phyloP scores from a whole-genome alignment of 2,888 invertebrate species.

The Proisotoma minuta region DNA sequence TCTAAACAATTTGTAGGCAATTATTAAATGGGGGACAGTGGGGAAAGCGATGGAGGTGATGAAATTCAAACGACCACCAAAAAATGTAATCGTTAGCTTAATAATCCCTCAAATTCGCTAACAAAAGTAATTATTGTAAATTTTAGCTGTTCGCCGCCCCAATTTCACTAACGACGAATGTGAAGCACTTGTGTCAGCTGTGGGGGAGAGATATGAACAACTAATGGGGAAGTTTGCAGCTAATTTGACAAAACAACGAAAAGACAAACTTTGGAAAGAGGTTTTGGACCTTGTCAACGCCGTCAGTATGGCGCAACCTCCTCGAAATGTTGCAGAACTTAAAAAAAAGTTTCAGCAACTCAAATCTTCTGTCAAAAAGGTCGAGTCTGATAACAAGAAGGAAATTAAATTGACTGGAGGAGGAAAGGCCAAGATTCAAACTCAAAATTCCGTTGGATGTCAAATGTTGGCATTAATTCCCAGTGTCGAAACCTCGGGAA shows the following conservation, averaged over 20 bases:
- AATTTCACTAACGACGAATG: conserved; percentile 11
- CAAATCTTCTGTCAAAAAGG: conserved; percentile 4
- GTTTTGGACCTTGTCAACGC: conserved; percentile 8
- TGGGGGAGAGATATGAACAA: neutral
- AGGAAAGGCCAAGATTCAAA: neutral
- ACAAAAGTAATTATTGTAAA: no score
- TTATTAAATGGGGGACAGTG: no score
- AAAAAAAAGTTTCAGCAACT: conserved; percentile 15
- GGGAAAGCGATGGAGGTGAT: no score
- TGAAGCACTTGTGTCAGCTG: neutral
- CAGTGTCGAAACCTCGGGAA: conserved; percentile 7
- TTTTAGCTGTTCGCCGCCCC: no score
- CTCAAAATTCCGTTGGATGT: neutral
- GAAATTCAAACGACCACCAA: no score
- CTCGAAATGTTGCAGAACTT: conserved; percentile 9
- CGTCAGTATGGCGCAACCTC: conserved; percentile 1
- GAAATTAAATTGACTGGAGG: conserved; percentile 23
- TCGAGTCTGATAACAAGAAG: neutral
- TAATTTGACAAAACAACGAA: neutral
- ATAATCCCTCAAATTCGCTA: no score
- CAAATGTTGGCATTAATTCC: conserved; percentile 5
- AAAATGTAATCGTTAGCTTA: no score
- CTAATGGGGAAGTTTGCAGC: conserved; percentile 7
- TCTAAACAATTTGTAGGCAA: no score
- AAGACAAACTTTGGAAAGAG: conserved; percentile 16